A percentile compares a stretch with the other conserved stretches of the same genome.
Evolutionary conservation across 2,797 vertebrate genomes (phyloP).

Genomic region (Anguilla marmorata): DNA sequence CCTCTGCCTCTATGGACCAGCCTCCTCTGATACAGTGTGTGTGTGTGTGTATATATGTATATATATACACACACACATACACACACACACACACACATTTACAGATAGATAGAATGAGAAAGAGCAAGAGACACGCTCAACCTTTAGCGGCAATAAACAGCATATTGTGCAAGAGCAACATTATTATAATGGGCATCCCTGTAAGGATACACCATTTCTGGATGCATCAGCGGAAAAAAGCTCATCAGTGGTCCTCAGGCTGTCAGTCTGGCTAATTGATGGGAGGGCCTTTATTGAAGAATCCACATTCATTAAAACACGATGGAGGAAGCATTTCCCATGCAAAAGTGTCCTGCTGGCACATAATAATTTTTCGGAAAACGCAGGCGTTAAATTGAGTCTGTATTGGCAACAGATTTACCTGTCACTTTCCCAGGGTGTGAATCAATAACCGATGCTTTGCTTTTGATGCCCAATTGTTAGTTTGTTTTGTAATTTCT

Average conservation of each 20-base stretch:
- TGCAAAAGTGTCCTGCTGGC: neutral
- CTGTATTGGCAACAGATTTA: neutral
- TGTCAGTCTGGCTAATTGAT: slow-evolving; percentile 19
- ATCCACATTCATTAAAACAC: slow-evolving; percentile 18
- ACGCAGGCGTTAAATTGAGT: neutral
- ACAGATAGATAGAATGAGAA: too few relatives aligned
- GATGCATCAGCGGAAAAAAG: slow-evolving; percentile 22
- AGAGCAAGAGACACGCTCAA: too few relatives aligned
- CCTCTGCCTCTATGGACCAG: too few relatives aligned
- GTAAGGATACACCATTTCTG: slow-evolving; percentile 4
- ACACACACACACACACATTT: too few relatives aligned
- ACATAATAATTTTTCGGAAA: neutral
- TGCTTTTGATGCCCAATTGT: neutral
- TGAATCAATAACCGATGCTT: neutral
- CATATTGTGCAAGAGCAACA: neutral
- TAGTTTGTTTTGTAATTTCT: neutral
- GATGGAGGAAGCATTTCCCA: neutral
- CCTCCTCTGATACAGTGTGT: too few relatives aligned
- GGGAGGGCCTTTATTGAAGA: slow-evolving; percentile 14
- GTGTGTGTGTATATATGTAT: too few relatives aligned
- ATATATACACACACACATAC: too few relatives aligned
- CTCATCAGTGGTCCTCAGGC: slow-evolving; percentile 13
- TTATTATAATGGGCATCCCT: slow-evolving; percentile 26
- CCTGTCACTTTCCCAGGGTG: neutral
- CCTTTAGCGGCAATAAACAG: slow-evolving; percentile 23